Evolutionary conservation across 1,140 invertebrate genomes (phyloP).

Genomic region (Lasioglossum albipes): DNA sequence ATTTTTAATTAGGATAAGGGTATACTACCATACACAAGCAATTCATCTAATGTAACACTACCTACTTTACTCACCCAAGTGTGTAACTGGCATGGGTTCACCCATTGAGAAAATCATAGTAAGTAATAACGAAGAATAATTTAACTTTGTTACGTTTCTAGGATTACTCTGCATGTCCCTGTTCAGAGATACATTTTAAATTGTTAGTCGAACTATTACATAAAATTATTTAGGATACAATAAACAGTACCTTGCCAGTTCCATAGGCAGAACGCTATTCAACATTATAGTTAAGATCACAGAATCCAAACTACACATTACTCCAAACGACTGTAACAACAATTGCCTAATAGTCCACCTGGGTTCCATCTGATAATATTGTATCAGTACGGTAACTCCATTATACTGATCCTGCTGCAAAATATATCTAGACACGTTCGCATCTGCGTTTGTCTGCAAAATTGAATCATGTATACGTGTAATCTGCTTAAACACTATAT

Average conservation of each 20-base stretch:
- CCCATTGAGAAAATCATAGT: conserved; percentile 93
- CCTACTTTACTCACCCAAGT: conserved; percentile 84
- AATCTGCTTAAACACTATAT: conserved; percentile 1
- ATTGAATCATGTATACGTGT: conserved; percentile 31
- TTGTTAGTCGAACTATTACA: conserved; percentile 16
- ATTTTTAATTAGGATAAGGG: neutral
- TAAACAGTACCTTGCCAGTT: conserved; percentile 85
- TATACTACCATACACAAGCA: neutral
- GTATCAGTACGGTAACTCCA: conserved; percentile 88
- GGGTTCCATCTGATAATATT: conserved; percentile 96
- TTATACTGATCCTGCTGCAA: conserved; percentile 88
- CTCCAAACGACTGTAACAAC: conserved; percentile 90
- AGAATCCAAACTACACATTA: conserved; percentile 91
- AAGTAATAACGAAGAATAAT: conserved; percentile 88
- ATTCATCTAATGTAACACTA: conserved; percentile 25
- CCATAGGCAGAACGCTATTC: conserved; percentile 91
- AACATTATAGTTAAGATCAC: conserved; percentile 90
- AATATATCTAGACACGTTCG: conserved; percentile 88
- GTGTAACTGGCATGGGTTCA: conserved; percentile 90
- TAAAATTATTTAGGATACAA: neutral
- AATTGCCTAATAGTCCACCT: conserved; percentile 90
- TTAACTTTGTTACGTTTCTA: conserved; percentile 85
- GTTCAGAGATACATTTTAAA: conserved; percentile 38
- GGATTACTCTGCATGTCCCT: conserved; percentile 88
- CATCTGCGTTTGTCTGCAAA: conserved; percentile 90